Conservation (phyloP, 1,140 invertebrate genomes). For the Papilio polytes region DNA sequence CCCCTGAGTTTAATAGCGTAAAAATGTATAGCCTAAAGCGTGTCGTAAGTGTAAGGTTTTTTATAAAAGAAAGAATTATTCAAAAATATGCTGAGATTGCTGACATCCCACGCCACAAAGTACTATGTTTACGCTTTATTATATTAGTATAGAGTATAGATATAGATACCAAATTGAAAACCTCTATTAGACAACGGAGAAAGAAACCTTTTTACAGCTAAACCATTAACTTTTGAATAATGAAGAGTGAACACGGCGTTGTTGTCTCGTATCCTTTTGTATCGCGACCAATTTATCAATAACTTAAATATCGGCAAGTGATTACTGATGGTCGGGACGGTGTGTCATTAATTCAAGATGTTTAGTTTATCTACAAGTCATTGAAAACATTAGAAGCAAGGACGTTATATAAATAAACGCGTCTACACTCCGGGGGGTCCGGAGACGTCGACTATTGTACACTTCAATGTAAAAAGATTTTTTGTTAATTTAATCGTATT, state of each 20-base stretch:
- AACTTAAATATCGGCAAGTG: conserved; percentile 35
- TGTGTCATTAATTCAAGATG: conserved; percentile 16
- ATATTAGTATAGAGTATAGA: no score
- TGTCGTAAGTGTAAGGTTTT: no score
- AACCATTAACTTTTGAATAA: conserved; percentile 8
- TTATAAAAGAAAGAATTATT: no score
- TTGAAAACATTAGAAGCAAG: conserved; percentile 43
- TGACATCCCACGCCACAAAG: no score
- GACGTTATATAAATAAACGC: conserved; percentile 61
- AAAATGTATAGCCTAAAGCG: no score
- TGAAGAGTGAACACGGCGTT: not conserved
- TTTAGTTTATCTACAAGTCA: conserved; percentile 30
- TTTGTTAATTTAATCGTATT: not conserved
- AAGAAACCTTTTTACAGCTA: not conserved
- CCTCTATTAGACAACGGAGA: not conserved
- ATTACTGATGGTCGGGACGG: not conserved
- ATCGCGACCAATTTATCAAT: conserved; percentile 4
- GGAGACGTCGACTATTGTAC: conserved; percentile 28
- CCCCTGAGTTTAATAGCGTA: no score
- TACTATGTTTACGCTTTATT: no score
- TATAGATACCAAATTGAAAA: not conserved
- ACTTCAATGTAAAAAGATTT: not conserved
- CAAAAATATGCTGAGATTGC: no score
- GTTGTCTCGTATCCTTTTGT: conserved; percentile 14
- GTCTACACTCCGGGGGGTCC: conserved; percentile 55